Base-by-base conservation (phyloP, 2,113 vertebrate genomes). In the Cryptomyrus ogoouensis region DNA sequence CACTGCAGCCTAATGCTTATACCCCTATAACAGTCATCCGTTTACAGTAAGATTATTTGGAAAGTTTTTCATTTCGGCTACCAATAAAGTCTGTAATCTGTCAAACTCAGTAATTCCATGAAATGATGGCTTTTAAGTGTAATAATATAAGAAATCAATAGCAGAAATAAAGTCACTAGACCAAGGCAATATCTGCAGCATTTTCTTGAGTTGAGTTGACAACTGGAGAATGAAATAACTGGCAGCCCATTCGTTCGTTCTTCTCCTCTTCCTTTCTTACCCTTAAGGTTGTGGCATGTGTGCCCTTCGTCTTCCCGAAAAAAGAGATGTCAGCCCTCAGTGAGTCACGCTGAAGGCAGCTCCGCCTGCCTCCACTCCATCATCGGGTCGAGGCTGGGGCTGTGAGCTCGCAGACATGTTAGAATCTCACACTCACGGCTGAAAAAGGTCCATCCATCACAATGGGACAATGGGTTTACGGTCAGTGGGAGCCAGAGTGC, bases 271-370 rank as follows among this genome's bases (percentile, higher is more conserved):
- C 90, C 88, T 86, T 89, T 52, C 58, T 87, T 87, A 47, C 58
- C 84, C 87, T 86, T 89, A 58, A 58, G 8, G 90, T 91, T 85
- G 19, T 5, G 3, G 50, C 15, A 58, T 52, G 84, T 84, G 80
- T 88, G 84, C 46, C 90, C 88, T 91, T 88, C 46, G 89, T 89
- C 88, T 89, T 89, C 90, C 80, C 15, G 46, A 85, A 86, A 88
- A 44, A 80, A 89, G 62, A 91, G 66, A 66, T 50, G 56, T 91
- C 89, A 70, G 83, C 83, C 87, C 62, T 58, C 77, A 21, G 77
- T 88, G 89, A 89, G 84, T 89, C 91, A 89, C 86, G 80, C 58
- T 49, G 17, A 21, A 90, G 88, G 88, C 62, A 50, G 89, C 70
- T 52, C 77, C 6, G 52, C 88, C 88, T 70, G 49, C 83, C 66